Evolutionary conservation across 2,888 invertebrate genomes (phyloP), one percentile per base, ranked within the genome.

Genomic region (Sphecodes monilicornis): DNA sequence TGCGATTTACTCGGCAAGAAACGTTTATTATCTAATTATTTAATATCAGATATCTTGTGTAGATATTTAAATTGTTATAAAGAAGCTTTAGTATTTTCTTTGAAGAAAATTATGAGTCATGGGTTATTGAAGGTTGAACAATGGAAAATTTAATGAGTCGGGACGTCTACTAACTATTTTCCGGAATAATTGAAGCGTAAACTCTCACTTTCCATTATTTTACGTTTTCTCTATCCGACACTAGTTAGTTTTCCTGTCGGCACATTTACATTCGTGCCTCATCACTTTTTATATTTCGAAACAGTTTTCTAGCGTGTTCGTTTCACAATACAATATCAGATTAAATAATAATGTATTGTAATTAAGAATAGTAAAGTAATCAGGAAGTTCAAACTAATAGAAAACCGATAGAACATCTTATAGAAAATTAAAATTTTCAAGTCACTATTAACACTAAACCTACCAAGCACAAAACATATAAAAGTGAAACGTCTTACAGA

Each of bases 101-200:
- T 29, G 16, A 60, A 29, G 29, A 16, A 16, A 16, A 60, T 60
- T 60, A 29, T 16, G 11, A 60, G 60, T 60, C 29, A 16, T 2
- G 60, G 60, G 60, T 6, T 26, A 60, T 60, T 60, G 60, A 32
- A 3, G 64, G 32, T 18, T 18, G 10, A 32, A 64, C 32, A 60
- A 60, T 60, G 60, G 29, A 29, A 60, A 60, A 60, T 16, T 29
- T 60, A 60, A 60, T 60, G 60, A 60, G 16, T 5, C 32, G 32
- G 1, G 0, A 3, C 32, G 32, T 18, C 29, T 8, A 18, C 64
- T 32, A 64, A 32, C 32, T 64, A 64, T 18, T 64, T 64, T 32
- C 64, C 43, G 46, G 10, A 36, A 46, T 76, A 76, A 32, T 46
- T 39, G 60, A 39, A 78, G 66, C 29, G 22, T 43, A 66, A 75